A percentile compares a stretch with the other conserved stretches of the same genome.
Conservation (phyloP, 1,140 invertebrate species). For the Psilanteris sp. region DNA sequence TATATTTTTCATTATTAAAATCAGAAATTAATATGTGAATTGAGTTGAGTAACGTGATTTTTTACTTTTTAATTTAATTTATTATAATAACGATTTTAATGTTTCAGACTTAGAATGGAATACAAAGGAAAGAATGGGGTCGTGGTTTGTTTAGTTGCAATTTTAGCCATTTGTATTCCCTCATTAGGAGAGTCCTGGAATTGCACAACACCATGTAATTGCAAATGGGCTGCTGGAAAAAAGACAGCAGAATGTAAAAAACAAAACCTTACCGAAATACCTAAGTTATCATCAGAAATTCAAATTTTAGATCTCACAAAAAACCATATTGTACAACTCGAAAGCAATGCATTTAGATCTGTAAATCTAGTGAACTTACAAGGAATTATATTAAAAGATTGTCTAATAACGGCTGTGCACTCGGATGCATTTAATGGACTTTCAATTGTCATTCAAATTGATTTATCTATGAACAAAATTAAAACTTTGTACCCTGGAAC, state of each 20-base stretch:
- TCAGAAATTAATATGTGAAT: no score
- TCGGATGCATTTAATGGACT: slow-evolving; percentile 87
- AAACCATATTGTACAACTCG: slow-evolving; percentile 85
- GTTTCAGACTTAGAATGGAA: no score
- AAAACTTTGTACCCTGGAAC: slow-evolving; percentile 84
- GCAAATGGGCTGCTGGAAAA: slow-evolving; percentile 89
- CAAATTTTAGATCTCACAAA: slow-evolving; percentile 87
- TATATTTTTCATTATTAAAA: no score
- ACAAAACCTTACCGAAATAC: slow-evolving; percentile 84
- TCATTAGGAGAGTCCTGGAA: slow-evolving; percentile 78
- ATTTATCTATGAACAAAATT: slow-evolving; percentile 89
- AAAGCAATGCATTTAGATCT: slow-evolving; percentile 84
- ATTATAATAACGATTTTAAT: no score
- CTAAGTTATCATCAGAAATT: slow-evolving; percentile 86
- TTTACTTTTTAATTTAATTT: no score
- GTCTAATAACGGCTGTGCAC: slow-evolving; percentile 85
- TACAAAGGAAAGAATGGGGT: no score
- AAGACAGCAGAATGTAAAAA: slow-evolving; percentile 89
- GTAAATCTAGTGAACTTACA: slow-evolving; percentile 89
- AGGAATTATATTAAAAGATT: slow-evolving; percentile 87
- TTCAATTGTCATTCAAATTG: slow-evolving; percentile 90
- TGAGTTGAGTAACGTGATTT: no score
- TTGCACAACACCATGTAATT: slow-evolving; percentile 84
- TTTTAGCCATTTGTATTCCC: slow-evolving; percentile 47
- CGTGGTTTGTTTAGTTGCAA: no score